Conservation (phyloP, 2,797 vertebrate genomes). For the Acropternis orthonyx region DNA sequence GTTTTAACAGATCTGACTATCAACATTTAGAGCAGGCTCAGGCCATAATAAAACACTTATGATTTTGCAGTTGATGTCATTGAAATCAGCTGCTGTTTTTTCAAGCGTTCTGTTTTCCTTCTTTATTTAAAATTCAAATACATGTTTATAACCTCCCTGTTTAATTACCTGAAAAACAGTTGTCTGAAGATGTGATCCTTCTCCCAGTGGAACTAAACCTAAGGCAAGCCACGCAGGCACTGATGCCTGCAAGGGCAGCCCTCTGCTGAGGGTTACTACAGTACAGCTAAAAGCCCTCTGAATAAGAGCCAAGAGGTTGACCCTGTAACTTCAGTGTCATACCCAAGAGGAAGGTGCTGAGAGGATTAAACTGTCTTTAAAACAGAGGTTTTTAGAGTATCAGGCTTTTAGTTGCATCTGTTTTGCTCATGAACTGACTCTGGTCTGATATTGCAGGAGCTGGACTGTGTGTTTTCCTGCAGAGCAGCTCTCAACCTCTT, state of each 20-base stretch:
- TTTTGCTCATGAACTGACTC: background rate
- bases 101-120: background rate
- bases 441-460: background rate
- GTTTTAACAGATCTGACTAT: background rate
- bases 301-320: background rate
- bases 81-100: background rate
- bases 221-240: fast-evolving
- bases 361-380: background rate
- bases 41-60: background rate
- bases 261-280: background rate
- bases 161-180: background rate
- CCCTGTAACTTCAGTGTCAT: background rate
- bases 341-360: background rate
- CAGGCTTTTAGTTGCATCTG: background rate
- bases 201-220: background rate
- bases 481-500: background rate
- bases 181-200: background rate
- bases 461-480: background rate
- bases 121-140: background rate
- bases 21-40: background rate
- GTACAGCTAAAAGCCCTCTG: background rate
- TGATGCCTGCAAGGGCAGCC: background rate
- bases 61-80: background rate
- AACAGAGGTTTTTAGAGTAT: background rate
- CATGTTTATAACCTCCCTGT: background rate